Percentiles rank a stretch among this genome's conserved stretches.
Evolutionary conservation across 2,113 vertebrate species (phyloP).

Genomic region (Ibidorhyncha struthersii): DNA sequence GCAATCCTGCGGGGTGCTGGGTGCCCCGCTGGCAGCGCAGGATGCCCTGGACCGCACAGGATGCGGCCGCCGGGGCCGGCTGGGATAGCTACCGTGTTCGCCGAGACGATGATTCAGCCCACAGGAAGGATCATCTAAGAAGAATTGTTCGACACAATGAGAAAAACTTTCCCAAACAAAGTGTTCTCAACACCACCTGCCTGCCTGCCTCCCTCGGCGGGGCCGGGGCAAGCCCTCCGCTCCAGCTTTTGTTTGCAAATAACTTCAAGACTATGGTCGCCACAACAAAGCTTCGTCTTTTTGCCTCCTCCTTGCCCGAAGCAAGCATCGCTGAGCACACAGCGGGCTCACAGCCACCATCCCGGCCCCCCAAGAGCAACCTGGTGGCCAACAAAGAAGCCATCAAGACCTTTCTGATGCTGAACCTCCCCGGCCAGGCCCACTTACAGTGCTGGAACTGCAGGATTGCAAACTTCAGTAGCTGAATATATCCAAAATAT

Average conservation of each 20-base stretch:
- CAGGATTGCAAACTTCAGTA: neutral
- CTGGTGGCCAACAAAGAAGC: neutral
- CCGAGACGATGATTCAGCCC: constrained; percentile 60
- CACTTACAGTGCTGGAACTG: neutral
- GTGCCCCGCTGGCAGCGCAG: too few species aligned
- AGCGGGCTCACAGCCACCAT: neutral
- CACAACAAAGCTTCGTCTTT: neutral
- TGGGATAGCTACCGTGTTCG: neutral
- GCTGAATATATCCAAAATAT: neutral
- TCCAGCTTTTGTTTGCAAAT: neutral
- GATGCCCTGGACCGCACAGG: neutral
- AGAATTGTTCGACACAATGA: constrained; percentile 60
- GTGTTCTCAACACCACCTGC: constrained; percentile 52
- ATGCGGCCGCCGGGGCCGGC: neutral
- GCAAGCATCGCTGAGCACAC: rapidly evolving
- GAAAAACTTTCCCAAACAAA: constrained; percentile 65
- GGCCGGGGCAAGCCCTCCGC: neutral
- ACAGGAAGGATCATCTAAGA: constrained; percentile 61
- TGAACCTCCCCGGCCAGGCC: rapidly evolving
- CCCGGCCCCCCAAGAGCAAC: neutral
- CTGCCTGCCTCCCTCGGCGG: constrained; percentile 22
- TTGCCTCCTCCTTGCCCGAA: neutral
- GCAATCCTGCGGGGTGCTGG: neutral
- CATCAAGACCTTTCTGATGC: neutral
- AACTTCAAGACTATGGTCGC: neutral